phyloP scores from a whole-genome alignment of 2,888 invertebrate genomes.

The Thera britannica region DNA sequence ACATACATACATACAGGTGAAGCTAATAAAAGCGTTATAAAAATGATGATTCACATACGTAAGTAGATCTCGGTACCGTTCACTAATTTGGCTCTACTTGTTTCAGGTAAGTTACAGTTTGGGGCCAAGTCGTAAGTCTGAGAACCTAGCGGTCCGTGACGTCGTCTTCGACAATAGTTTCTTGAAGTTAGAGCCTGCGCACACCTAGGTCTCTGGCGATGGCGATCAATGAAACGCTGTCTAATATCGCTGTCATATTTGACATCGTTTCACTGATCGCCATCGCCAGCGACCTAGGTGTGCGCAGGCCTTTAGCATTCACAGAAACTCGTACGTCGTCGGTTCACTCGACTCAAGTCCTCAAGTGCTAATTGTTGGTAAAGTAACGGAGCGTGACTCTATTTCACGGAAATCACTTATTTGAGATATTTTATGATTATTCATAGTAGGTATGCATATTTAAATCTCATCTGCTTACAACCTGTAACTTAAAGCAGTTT shows the following conservation, averaged over 20 bases:
- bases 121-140: constrained; percentile 8
- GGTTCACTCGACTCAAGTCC: constrained; percentile 20
- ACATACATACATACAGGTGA: too few species aligned
- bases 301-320: neutral
- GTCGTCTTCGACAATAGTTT: constrained; percentile 16
- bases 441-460: neutral
- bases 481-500: neutral
- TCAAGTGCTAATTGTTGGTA: constrained; percentile 27
- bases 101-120: constrained; percentile 32
- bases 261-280: too few species aligned
- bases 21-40: neutral
- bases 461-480: neutral
- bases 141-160: constrained; percentile 20
- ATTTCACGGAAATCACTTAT: constrained; percentile 11
- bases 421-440: too few species aligned
- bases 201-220: too few species aligned
- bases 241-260: too few species aligned
- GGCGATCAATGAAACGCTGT: too few species aligned
- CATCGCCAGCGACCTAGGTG: too few species aligned
- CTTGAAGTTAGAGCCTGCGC: neutral
- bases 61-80: constrained; percentile 10
- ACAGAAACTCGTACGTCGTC: constrained; percentile 17
- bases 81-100: constrained; percentile 24
- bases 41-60: neutral
- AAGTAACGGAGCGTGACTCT: constrained; percentile 17